phyloP scores from a whole-genome alignment of 2,888 invertebrate genomes.

The Drosophila macrospina region DNA sequence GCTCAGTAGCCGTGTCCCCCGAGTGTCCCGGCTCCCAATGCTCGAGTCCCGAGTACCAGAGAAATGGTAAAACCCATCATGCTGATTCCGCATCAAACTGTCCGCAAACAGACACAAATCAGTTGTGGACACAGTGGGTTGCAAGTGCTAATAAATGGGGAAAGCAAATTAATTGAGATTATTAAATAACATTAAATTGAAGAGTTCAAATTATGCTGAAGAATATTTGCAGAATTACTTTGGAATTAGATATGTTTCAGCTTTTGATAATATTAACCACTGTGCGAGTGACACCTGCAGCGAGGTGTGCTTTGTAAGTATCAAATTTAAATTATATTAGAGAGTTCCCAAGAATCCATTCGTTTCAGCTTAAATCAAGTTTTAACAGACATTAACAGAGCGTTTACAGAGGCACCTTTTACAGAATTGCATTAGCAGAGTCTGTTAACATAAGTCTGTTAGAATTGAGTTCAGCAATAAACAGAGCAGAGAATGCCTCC shows the following conservation, averaged over 20 bases:
- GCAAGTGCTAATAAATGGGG: background rate
- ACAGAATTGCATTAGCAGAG: no score
- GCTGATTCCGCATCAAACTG: slow-evolving; percentile 24
- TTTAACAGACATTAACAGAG: no score
- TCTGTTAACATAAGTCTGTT: no score
- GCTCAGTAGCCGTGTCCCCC: slow-evolving; percentile 1
- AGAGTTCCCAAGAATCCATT: background rate
- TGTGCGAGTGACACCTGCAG: slow-evolving; percentile 17
- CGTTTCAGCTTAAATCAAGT: no score
- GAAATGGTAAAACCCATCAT: slow-evolving; percentile 12
- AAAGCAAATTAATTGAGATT: background rate
- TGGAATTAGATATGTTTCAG: background rate
- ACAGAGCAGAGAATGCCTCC: no score
- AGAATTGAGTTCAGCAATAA: no score
- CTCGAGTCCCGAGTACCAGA: slow-evolving; percentile 1
- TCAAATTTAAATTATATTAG: background rate
- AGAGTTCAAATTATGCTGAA: no score
- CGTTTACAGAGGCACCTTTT: no score
- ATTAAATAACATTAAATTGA: background rate
- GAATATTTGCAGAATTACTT: background rate
- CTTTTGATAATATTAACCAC: slow-evolving; percentile 14
- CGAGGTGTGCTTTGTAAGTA: slow-evolving; percentile 4
- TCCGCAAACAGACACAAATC: slow-evolving; percentile 9
- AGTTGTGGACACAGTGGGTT: slow-evolving; percentile 24
- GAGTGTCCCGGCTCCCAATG: slow-evolving; percentile 1